Base-by-base conservation (phyloP, 2,888 invertebrate genomes). In the Actias luna region DNA sequence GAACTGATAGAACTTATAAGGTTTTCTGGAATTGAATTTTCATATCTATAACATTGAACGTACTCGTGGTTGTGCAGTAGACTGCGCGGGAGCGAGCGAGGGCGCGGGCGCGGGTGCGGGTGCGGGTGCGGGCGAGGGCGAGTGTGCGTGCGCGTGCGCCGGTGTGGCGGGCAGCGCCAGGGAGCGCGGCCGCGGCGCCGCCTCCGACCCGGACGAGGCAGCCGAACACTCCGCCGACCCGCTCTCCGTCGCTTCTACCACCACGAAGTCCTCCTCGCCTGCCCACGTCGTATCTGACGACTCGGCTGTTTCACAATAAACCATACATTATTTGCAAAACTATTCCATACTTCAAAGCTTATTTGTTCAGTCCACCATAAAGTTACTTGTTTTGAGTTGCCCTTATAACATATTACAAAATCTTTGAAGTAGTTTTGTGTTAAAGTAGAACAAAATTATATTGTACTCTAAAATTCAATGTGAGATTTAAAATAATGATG, bases 241-340 rank as follows among this genome's bases (percentile, higher is more conserved):
- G 74, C 94, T 94, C 82, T 95, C 95, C 69, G 93, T 93, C 65
- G 95, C 95, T 67, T 97, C 96, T 76, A 97, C 96, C 84, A 97
- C 92, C 77, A 97, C 97, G 92, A 96, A 97, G 91, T 96, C 97
- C 88, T 97, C 96, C 83, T 96, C 96, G 70, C 95, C 95, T 76
- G 95, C 95, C 81, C 94, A 94, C 46, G 88, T 85, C 76, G 84
- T 83, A 71, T 91, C 92, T 12, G 89, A 88, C 67, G 91, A 92
- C 76, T 89, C 89, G 72, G 89, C 93, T 91, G 79, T 22, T 46
- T 62, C 18, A n/a, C 57, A n/a, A n/a, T n/a, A n/a, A n/a, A n/a
- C n/a, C n/a, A n/a, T n/a, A n/a, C 22, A 29, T 18, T 50, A 27
- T n/a, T 7, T 35, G 59, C 14, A 1, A 42, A 8, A 14, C 35